Base-by-base conservation (phyloP, 92 coral and sea anemone genomes). In the Palythoa grandis region DNA sequence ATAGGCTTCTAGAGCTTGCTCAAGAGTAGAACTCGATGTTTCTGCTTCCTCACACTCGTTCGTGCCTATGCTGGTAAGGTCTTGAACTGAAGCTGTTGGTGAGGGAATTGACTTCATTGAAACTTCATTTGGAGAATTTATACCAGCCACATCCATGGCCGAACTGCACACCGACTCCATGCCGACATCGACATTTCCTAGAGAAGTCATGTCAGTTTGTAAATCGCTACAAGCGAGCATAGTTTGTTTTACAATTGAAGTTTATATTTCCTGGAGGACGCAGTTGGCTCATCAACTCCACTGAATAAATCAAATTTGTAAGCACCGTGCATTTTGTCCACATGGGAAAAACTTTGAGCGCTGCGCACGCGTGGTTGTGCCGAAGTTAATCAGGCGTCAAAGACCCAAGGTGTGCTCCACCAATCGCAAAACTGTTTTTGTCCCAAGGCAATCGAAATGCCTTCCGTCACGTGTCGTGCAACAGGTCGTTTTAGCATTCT, bases 321-420 rank as follows among this genome's bases (percentile, higher is more conserved):
- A 61, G 54, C 83, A 43, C 37, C 66, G 74, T 80, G 85, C 85
- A 80, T 80, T 80, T 80, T 80, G 75, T 67, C 74, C 85, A 80
- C 85, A 80, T 80, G 85, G 85, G 85, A 80, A 66, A 80, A 65
- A 8, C 50, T 43, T 48, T 66, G 13, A 1, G 61, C 56, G 16
- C 5, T 15, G 74, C 85, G 85, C 85, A 80, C 85, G 85, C 85
- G 85, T 48, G 14, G 35, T 67, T 63, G 38, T 60, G 16, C 40
- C 48, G 56, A 47, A 57, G 19, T 48, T 80, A 80, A 80, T 80
- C 74, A 66, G 47, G 74, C 61, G 85, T 47, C 29, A 69, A 61
- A 67, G 43, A 53, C 43, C 43, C 85, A 80, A 80, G 75, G 75
- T 80, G 75, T 65, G 16, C 38, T 65, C 40, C 43, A 63, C 85